A percentile compares a stretch with the other conserved stretches of the same genome.
phyloP scores from a whole-genome alignment of 2,888 invertebrate genomes.

The Caprella mutica region DNA sequence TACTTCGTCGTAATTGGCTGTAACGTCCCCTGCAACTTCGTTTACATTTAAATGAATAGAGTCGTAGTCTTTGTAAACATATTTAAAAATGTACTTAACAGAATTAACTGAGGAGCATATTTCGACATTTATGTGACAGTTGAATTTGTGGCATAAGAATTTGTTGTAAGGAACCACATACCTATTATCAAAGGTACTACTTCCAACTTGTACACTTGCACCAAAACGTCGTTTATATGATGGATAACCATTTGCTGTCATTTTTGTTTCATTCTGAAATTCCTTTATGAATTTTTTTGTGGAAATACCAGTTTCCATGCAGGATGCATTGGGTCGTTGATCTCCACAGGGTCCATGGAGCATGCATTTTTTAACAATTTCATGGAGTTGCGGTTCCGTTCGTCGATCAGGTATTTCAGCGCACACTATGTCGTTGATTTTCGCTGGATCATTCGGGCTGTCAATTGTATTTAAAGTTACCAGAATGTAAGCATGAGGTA shows the following conservation, averaged over 20 bases:
- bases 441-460: slow-evolving; percentile 19
- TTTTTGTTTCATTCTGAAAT: background rate
- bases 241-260: background rate
- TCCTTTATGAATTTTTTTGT: background rate
- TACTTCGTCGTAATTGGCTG: background rate
- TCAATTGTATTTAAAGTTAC: background rate
- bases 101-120: background rate
- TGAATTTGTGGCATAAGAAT: background rate
- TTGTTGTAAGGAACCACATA: slow-evolving; percentile 3
- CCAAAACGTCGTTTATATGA: background rate
- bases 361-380: background rate
- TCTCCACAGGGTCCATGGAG: slow-evolving; percentile 34
- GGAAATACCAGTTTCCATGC: slow-evolving; percentile 22
- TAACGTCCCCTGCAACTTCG: background rate
- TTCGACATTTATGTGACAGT: background rate
- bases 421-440: slow-evolving; percentile 4
- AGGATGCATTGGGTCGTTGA: slow-evolving; percentile 22
- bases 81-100: slow-evolving; percentile 5
- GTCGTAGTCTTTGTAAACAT: background rate
- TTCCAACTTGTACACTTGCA: background rate
- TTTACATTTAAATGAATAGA: background rate
- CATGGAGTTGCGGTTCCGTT: background rate
- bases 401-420: slow-evolving; percentile 29
- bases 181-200: background rate
- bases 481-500: slow-evolving; percentile 5